These are phyloP conservation scores for Lophius piscatorius DNA, from an alignment of 2,113 vertebrate genomes.

Conservation along the genomic window DNA sequence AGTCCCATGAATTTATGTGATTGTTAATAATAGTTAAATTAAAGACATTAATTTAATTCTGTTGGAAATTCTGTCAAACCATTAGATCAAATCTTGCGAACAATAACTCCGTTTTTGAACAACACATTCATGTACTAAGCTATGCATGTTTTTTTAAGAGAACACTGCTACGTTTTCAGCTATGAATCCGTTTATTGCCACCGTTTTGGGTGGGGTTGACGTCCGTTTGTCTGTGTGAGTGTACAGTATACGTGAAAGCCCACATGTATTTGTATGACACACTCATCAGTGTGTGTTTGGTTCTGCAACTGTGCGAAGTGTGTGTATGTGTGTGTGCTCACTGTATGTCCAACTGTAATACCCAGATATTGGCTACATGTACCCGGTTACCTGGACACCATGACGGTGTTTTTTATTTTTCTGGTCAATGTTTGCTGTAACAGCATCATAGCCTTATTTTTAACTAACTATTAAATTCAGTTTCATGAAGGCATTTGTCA, in stretches of 20 bases:
- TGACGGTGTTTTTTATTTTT: constrained; percentile 52
- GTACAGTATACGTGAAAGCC: constrained; percentile 29
- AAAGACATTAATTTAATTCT: constrained; percentile 44
- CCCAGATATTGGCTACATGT: constrained; percentile 53
- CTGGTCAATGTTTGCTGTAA: constrained; percentile 74
- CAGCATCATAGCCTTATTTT: constrained; percentile 84
- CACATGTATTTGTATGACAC: constrained; percentile 28
- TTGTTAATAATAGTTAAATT: constrained; percentile 70
- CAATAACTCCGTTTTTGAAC: constrained; percentile 43
- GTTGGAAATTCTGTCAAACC: constrained; percentile 37
- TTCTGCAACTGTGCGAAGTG: constrained; percentile 26
- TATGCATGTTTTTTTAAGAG: constrained; percentile 79
- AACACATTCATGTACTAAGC: constrained; percentile 70
- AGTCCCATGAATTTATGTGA: constrained; percentile 62
- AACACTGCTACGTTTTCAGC: constrained; percentile 60
- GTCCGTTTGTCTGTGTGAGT: constrained; percentile 33
- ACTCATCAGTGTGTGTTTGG: constrained; percentile 39
- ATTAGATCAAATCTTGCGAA: constrained; percentile 38
- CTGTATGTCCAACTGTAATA: constrained; percentile 45
- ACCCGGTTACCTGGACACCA: constrained; percentile 41
- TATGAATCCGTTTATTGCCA: constrained; percentile 64
- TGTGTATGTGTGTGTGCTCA: constrained; percentile 41
- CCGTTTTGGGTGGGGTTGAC: constrained; percentile 72
- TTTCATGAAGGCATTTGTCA: constrained; percentile 68
- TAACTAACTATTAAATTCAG: constrained; percentile 81